Evolutionary conservation across 2,113 vertebrate species (phyloP).

Genomic region (Mustela nigripes): DNA sequence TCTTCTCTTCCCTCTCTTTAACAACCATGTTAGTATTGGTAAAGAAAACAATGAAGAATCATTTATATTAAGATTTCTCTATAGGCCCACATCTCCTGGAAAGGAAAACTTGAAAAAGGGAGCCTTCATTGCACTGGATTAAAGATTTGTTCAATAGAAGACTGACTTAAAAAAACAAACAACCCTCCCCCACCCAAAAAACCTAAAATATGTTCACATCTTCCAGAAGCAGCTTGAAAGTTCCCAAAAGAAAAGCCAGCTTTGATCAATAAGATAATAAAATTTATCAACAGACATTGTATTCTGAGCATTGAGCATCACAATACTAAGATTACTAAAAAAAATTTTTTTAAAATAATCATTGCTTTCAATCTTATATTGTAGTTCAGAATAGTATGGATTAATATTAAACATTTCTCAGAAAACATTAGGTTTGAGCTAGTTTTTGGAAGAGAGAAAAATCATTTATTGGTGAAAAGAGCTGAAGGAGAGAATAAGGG

Average conservation of each 20-base stretch:
- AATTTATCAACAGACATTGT: slow-evolving; percentile 45
- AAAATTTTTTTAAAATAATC: neutral
- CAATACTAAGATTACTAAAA: slow-evolving; percentile 9
- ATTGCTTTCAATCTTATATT: slow-evolving; percentile 47
- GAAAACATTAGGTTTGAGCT: slow-evolving; percentile 22
- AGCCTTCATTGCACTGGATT: neutral
- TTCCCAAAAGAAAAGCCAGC: slow-evolving; percentile 6
- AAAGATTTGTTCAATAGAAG: slow-evolving; percentile 14
- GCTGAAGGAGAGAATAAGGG: neutral
- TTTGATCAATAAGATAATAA: neutral
- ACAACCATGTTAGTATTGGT: neutral
- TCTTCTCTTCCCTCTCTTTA: neutral
- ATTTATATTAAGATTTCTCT: slow-evolving; percentile 13
- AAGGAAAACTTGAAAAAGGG: slow-evolving; percentile 50
- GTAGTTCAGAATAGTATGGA: slow-evolving; percentile 9
- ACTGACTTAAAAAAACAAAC: slow-evolving; percentile 27
- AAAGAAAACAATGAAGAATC: slow-evolving; percentile 39
- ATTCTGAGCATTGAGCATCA: slow-evolving; percentile 19
- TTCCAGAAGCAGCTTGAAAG: slow-evolving; percentile 28
- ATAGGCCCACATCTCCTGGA: slow-evolving; percentile 20
- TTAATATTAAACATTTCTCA: slow-evolving; percentile 62
- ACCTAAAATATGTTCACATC: slow-evolving; percentile 23
- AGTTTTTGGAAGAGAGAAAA: slow-evolving; percentile 46
- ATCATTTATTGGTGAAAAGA: neutral
- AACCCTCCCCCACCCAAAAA: neutral